Evolutionary conservation across 2,113 vertebrate species (phyloP).

Genomic region (Donacobius atricapilla): DNA sequence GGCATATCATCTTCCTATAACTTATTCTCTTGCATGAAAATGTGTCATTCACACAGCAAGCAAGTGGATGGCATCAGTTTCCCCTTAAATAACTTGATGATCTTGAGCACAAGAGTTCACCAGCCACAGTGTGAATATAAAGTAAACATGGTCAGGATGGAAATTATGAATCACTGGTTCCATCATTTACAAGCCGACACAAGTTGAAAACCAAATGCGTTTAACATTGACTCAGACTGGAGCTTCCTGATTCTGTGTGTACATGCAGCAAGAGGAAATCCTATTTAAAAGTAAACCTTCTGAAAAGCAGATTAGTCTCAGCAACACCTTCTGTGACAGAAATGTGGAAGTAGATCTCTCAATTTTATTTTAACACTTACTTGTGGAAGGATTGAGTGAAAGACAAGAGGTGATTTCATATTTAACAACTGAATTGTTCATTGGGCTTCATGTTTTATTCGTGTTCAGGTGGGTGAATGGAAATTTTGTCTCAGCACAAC

Average conservation of each 20-base stretch:
- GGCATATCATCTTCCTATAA: neutral
- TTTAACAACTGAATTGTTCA: neutral
- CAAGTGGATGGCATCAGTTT: neutral
- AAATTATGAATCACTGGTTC: conserved; percentile 73
- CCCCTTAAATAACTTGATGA: neutral
- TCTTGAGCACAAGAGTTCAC: conserved; percentile 21
- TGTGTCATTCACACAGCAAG: neutral
- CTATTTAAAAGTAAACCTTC: conserved; percentile 61
- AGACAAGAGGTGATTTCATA: neutral
- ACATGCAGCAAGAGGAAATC: conserved; percentile 53
- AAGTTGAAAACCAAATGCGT: conserved; percentile 67
- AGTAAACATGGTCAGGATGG: conserved; percentile 57
- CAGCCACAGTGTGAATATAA: conserved; percentile 2
- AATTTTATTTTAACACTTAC: neutral
- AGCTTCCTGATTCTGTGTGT: conserved; percentile 64
- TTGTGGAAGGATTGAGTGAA: neutral
- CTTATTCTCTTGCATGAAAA: neutral
- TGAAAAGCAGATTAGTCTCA: conserved; percentile 39
- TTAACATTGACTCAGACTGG: conserved; percentile 66
- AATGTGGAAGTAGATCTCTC: neutral
- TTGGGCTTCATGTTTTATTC: neutral
- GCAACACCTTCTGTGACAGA: conserved; percentile 8
- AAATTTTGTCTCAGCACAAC: conserved; percentile 20
- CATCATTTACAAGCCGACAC: conserved; percentile 25
- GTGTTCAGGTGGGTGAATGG: neutral